A percentile compares a stretch with the other conserved stretches of the same genome.
These are phyloP conservation scores for Tadarida brasiliensis DNA, from an alignment of 2,797 vertebrate genomes.

Conservation along the genomic window DNA sequence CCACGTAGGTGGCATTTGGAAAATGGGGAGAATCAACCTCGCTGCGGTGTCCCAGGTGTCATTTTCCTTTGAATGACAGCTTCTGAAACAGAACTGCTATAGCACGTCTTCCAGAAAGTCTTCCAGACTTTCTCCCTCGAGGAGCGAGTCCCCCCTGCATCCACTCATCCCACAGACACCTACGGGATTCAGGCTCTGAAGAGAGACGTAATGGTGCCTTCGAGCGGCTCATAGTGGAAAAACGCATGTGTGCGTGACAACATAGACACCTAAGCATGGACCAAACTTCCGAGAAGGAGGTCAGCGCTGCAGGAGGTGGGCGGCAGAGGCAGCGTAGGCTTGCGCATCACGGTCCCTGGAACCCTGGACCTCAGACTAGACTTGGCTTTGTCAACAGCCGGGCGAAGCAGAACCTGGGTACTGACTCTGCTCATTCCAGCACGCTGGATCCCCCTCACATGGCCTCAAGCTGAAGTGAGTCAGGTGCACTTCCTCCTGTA, in stretches of 20 bases:
- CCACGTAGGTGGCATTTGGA: accelerated
- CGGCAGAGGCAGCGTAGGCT: neutral
- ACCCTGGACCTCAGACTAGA: neutral
- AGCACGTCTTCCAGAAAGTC: accelerated
- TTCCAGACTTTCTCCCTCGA: neutral
- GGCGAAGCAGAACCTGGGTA: neutral
- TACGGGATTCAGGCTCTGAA: neutral
- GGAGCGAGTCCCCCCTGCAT: neutral
- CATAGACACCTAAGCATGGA: neutral
- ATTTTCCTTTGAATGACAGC: neutral
- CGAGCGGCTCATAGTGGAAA: neutral
- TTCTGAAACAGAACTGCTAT: neutral
- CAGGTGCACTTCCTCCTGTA: neutral
- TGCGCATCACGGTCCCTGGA: neutral
- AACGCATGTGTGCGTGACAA: accelerated
- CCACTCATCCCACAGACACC: neutral
- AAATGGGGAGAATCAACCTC: accelerated
- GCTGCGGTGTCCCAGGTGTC: accelerated
- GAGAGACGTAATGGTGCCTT: neutral
- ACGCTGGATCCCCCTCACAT: accelerated
- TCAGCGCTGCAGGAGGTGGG: accelerated
- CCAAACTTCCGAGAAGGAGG: neutral
- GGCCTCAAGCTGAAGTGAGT: too few relatives aligned
- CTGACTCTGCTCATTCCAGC: neutral
- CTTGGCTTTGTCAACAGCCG: neutral